Evolutionary conservation across 92 coral and sea anemone genomes (phyloP).

Genomic region (Siderastrea siderea): DNA sequence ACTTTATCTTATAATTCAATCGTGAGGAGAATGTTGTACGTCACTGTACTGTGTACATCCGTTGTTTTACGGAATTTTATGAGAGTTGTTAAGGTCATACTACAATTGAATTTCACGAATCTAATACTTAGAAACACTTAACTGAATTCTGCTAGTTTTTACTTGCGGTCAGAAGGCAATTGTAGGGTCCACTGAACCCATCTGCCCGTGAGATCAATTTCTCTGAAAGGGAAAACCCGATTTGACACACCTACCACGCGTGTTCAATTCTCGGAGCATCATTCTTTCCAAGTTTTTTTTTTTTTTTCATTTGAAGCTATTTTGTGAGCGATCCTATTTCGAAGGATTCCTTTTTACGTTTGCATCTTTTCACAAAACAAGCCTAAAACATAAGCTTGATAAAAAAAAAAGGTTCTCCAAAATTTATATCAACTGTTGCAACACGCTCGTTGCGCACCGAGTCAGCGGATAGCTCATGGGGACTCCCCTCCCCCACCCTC

Average conservation of each 20-base stretch:
- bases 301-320: background rate
- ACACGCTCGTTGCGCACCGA: background rate
- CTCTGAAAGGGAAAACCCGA: slow-evolving; percentile 11
- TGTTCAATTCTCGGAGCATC: background rate
- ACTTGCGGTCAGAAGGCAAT: too few species aligned
- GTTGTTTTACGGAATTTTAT: background rate
- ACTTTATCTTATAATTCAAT: too few species aligned
- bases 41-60: background rate
- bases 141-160: background rate
- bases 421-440: background rate
- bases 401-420: too few species aligned
- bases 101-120: background rate
- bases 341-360: background rate
- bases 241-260: slow-evolving; percentile 16
- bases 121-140: background rate
- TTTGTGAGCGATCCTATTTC: background rate
- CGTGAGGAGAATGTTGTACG: too few species aligned
- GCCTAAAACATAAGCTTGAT: too few species aligned
- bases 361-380: background rate
- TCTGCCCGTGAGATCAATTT: background rate
- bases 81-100: background rate
- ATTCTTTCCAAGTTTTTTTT: background rate
- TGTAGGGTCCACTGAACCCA: too few species aligned
- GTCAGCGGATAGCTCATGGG: background rate
- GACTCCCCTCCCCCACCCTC: slow-evolving; percentile 43